Conservation (phyloP, 2,888 invertebrate species). For the Catocala nupta region DNA sequence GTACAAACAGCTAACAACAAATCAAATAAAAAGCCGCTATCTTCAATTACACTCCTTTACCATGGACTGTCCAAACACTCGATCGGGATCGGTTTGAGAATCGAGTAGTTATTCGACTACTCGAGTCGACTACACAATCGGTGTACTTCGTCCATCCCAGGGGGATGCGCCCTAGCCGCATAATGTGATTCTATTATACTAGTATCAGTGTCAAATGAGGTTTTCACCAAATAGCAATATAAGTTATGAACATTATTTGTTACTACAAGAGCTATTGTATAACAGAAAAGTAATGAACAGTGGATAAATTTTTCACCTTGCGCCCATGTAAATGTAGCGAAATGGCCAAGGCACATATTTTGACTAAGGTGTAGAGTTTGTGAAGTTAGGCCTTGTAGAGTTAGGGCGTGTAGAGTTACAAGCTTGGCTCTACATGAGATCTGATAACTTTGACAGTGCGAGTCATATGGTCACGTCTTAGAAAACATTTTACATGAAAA, state of each 20-base stretch:
- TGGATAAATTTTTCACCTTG: too few species aligned
- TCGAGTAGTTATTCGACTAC: slow-evolving; percentile 59
- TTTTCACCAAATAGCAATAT: slow-evolving; percentile 47
- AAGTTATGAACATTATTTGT: slow-evolving; percentile 10
- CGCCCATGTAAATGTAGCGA: too few species aligned
- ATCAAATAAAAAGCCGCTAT: slow-evolving; percentile 62
- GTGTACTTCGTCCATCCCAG: slow-evolving; percentile 47
- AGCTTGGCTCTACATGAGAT: too few species aligned
- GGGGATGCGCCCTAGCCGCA: slow-evolving; percentile 45
- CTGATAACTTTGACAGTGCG: too few species aligned
- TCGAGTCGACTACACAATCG: slow-evolving; percentile 53
- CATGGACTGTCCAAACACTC: slow-evolving; percentile 65
- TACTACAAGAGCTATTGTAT: too few species aligned
- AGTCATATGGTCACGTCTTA: too few species aligned
- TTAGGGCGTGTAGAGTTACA: too few species aligned
- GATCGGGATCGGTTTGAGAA: slow-evolving; percentile 52
- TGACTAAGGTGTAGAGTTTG: too few species aligned
- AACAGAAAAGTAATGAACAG: too few species aligned
- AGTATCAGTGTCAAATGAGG: slow-evolving; percentile 55
- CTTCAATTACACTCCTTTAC: slow-evolving; percentile 70
- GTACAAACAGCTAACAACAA: slow-evolving; percentile 58
- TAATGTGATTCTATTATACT: slow-evolving; percentile 65
- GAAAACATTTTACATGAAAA: too few species aligned
- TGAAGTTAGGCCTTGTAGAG: too few species aligned
- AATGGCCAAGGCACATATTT: too few species aligned